Base-by-base conservation (phyloP, 2,888 invertebrate genomes). In the Subacronicta megacephala region DNA sequence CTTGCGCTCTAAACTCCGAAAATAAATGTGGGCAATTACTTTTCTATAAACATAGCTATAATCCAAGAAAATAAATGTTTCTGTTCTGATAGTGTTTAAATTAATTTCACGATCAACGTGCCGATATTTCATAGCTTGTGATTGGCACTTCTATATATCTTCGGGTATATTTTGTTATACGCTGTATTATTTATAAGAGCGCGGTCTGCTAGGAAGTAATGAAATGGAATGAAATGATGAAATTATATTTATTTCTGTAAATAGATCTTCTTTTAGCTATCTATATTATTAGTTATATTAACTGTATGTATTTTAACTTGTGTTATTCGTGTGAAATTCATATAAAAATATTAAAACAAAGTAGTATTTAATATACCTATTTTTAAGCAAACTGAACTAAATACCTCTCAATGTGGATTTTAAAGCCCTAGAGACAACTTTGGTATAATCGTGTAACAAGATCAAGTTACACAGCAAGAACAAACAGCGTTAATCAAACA, bases 21-120 rank as follows among this genome's bases (percentile, higher is more conserved):
- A 78, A 78, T 75, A 76, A 66, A 77, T 69, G 61, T 66, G 18
- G 54, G 62, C 51, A 66, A 62, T 77, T 47, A 62, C 68, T 61
- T 68, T 69, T 67, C 52, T 46, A 72, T 70, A 78, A 77, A 78
- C 60, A 77, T 23, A 46, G 41, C 9, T 66, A 43, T 40, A 55
- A 31, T n/a, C 31, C 43, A 45, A 60, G 57, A 72, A 59, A 58
- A 62, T 65, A 58, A 45, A 72, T 51, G 51, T 42, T 36, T 31
- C 56, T 60, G 49, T 53, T 62, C 66, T 65, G 69, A 62, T 58
- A 44, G 46, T 55, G 59, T 65, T 60, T 60, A 67, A 77, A 77
- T 70, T 67, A 70, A 60, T 72, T 63, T 59, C 35, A 7, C 50
- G 46, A 56, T 47, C 50, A 51, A 53, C 50, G 46, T 33, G 18